These are phyloP conservation scores for Pipistrellus pygmaeus DNA, from an alignment of 2,797 vertebrate species.

Conservation along the genomic window DNA sequence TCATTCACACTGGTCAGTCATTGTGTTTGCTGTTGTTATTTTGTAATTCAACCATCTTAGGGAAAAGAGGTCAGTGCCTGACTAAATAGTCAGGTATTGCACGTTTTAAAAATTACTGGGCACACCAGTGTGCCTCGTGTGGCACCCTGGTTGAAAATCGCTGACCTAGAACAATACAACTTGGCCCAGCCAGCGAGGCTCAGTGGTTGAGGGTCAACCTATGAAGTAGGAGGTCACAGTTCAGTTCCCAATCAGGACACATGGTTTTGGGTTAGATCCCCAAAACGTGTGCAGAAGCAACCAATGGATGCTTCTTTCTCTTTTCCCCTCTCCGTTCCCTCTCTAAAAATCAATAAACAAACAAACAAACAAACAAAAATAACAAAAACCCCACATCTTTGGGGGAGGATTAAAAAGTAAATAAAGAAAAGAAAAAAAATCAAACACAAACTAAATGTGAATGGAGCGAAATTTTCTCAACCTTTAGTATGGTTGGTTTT, in stretches of 20 bases:
- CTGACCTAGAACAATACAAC: neutral
- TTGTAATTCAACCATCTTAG: neutral
- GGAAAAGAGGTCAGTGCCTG: neutral
- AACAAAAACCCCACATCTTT: neutral
- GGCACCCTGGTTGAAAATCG: neutral
- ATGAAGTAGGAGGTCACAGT: too few relatives aligned
- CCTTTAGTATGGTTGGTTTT: conserved; percentile 87
- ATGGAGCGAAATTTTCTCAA: conserved; percentile 82
- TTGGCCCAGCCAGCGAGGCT: neutral
- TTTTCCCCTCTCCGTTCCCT: too few relatives aligned
- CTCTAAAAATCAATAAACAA: neutral
- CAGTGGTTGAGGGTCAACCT: too few relatives aligned
- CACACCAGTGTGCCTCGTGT: neutral
- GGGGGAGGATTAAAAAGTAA: neutral
- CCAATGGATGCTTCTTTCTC: too few relatives aligned
- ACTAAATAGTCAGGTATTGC: neutral
- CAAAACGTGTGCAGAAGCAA: too few relatives aligned
- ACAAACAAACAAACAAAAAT: too few relatives aligned
- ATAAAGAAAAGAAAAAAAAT: neutral
- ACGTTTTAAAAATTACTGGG: neutral
- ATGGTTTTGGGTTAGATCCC: too few relatives aligned
- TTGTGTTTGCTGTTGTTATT: neutral
- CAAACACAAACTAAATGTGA: conserved; percentile 61
- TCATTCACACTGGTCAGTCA: neutral
- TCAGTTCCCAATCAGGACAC: too few relatives aligned